Base-by-base conservation (phyloP, 1,140 invertebrate genomes). In the Ylistrum balloti region DNA sequence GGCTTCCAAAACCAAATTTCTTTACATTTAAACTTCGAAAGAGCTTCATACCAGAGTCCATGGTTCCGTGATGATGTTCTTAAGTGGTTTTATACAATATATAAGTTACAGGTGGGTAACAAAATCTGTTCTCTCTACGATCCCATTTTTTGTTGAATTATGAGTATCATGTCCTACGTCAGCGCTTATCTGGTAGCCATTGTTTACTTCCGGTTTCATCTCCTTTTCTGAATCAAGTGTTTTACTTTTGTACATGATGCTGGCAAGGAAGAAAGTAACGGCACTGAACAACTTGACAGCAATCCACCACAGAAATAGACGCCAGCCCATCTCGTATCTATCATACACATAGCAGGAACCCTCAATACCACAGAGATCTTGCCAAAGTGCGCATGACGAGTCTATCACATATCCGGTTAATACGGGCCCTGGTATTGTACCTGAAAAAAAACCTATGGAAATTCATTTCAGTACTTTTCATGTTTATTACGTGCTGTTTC, bases 281-380 rank as follows among this genome's bases (percentile, higher is more conserved):
- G 87, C 87, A 90, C 91, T 92, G 74, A 91, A 28, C 0, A 89
- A 89, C 86, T 93, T 93, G 20, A 93, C 91, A 38, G 85, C 45
- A 45, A 89, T 89, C 92, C 92, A 93, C 92, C 91, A 92, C 9
- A 90, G 10, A 88, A 93, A 93, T 17, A 93, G 38, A 32, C 90
- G 88, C 90, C 91, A 91, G 28, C 96, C 90, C 90, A 96, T 95
- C 85, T 94, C 94, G 28, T 92, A 91, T 28, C 92, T 86, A 92
- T 96, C 95, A 89, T 96, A 96, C 0, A 96, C 45, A 95, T 95
- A 96, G 92, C 96, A 96, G 17, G 95, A 95, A n/a, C 96, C 96
- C 11, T 88, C 93, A 48, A 93, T 90, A 15, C 91, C 93, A 90
- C 96, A 96, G 0, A 92, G 93, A 56, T 94, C 92, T 88, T 95